phyloP scores from a whole-genome alignment of 2,113 vertebrate species.

The Puffinus mauretanicus region DNA sequence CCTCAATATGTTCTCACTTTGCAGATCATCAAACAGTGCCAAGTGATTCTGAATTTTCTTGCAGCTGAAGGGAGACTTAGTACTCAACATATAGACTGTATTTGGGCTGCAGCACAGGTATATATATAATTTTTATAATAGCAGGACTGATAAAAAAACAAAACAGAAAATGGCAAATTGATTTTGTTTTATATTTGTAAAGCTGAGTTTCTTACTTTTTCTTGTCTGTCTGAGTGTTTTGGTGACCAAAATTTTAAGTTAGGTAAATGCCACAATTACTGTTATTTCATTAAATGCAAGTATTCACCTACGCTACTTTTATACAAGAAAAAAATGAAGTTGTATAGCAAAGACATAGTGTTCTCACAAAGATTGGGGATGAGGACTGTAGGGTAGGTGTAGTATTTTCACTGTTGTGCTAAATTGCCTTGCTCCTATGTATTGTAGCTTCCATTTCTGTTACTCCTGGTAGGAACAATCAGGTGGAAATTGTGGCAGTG shows the following conservation, averaged over 20 bases:
- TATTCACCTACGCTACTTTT: background rate
- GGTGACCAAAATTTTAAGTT: background rate
- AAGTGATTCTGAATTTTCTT: slow-evolving; percentile 99
- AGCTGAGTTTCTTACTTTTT: background rate
- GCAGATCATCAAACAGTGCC: slow-evolving; percentile 99
- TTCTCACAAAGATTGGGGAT: background rate
- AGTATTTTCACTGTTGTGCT: background rate
- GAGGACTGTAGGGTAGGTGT: background rate
- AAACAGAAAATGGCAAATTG: background rate
- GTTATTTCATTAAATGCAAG: background rate
- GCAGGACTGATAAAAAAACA: background rate
- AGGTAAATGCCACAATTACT: background rate
- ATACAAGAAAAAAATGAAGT: background rate
- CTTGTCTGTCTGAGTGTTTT: background rate
- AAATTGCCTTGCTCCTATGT: background rate
- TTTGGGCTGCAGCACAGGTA: slow-evolving; percentile 99
- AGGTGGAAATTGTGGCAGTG: background rate
- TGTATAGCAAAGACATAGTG: background rate
- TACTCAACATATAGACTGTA: slow-evolving; percentile 98
- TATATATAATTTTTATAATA: background rate
- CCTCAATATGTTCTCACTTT: slow-evolving; percentile 45
- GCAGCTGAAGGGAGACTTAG: slow-evolving; percentile 96
- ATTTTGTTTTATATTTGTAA: background rate
- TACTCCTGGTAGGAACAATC: background rate
- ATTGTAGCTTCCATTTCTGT: background rate